Evolutionary conservation across 2,888 invertebrate genomes (phyloP).

Genomic region (Melieria crassipennis): DNA sequence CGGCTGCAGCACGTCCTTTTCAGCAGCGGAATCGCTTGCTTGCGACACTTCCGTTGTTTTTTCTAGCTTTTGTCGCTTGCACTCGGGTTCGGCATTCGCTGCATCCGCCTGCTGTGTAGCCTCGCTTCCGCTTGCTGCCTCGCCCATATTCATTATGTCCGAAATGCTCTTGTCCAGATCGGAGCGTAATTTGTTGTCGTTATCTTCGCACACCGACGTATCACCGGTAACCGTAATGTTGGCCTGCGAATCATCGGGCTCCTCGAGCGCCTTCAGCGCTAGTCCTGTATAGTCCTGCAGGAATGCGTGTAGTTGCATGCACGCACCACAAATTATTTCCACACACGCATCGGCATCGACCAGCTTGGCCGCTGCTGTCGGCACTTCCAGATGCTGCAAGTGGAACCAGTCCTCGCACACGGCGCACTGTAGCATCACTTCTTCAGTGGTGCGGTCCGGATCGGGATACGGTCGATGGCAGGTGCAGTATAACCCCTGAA

Average conservation of each 20-base stretch:
- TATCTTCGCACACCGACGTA: conserved; percentile 48
- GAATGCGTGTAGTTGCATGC: conserved; percentile 81
- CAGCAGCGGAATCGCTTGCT: conserved; percentile 10
- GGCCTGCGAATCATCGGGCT: conserved; percentile 42
- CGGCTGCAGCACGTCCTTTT: background rate
- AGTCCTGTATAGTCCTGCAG: conserved; percentile 75
- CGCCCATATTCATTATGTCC: conserved; percentile 57
- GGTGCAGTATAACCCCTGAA: conserved; percentile 88
- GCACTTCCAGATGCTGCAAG: conserved; percentile 72
- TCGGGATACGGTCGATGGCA: conserved; percentile 96
- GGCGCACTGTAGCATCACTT: conserved; percentile 96
- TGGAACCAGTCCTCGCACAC: conserved; percentile 99
- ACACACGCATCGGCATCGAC: conserved; percentile 73
- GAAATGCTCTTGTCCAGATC: conserved; percentile 58
- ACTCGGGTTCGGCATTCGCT: conserved; percentile 42
- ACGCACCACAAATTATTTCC: conserved; percentile 85
- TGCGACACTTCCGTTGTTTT: background rate
- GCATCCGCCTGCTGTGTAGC: background rate
- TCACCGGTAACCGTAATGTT: conserved; percentile 50
- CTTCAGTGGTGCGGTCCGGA: conserved; percentile 80
- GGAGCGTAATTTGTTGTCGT: conserved; percentile 51
- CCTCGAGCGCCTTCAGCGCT: conserved; percentile 50
- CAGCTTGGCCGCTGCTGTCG: conserved; percentile 66
- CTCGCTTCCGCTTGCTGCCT: conserved; percentile 22
- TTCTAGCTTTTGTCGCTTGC: conserved; percentile 52